A percentile compares a stretch with the other conserved stretches of the same genome.
Conservation (phyloP, 2,113 vertebrate species). For the Osmerus eperlanus region DNA sequence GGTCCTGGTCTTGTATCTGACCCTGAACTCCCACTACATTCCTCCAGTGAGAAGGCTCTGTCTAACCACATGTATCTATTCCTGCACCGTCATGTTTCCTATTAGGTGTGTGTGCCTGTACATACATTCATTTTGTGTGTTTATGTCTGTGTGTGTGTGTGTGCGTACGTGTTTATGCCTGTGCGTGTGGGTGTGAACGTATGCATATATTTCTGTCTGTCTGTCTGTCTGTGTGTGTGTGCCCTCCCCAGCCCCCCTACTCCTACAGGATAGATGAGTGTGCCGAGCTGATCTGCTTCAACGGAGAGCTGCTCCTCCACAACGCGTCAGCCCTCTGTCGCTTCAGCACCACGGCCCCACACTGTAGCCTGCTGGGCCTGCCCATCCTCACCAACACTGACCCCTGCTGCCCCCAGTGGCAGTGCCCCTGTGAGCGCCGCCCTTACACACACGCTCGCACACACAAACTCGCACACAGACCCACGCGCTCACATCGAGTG, state of each 20-base stretch:
- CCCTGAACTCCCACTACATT: conserved; percentile 18
- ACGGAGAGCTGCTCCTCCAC: conserved; percentile 85
- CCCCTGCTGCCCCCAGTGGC: conserved; percentile 93
- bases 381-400: conserved; percentile 88
- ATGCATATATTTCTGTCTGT: background rate
- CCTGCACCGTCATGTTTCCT: background rate
- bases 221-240: background rate
- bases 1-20: background rate
- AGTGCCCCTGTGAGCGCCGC: conserved; percentile 87
- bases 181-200: background rate
- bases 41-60: conserved; percentile 16
- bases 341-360: conserved; percentile 80
- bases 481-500: background rate
- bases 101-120: background rate
- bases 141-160: background rate
- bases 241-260: conserved; percentile 68
- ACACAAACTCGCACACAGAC: background rate
- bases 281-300: conserved; percentile 90
- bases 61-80: background rate
- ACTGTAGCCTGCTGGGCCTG: conserved; percentile 90
- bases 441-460: conserved; percentile 13
- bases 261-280: conserved; percentile 90
- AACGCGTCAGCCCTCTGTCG: conserved; percentile 90
- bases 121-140: background rate
- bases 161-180: background rate